Evolutionary conservation across 1,140 invertebrate genomes (phyloP), one percentile per base, ranked within the genome.

Genomic region (Drosophila sucinea): DNA sequence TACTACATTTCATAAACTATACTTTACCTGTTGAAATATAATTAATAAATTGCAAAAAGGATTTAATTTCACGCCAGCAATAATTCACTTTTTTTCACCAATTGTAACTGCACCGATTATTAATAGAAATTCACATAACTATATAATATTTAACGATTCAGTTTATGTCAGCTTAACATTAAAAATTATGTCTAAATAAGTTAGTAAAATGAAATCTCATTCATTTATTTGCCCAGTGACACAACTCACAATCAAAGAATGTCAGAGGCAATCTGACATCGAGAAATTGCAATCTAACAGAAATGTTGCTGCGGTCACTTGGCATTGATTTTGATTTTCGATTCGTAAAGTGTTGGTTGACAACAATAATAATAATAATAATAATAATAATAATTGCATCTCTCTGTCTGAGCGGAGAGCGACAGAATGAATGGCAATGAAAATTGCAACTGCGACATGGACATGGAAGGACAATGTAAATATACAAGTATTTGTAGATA

Each of bases 211-310:
- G 10, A 3, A 10, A 38, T 38, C 35, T 38, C 11, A 4, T 11
- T 3, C 35, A 11, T 30, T 30, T 30, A 30, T 41, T 11, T n/a
- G 11, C 11, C 10, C 44, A 51, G 5, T 47, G 44, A 47, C 4
- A 47, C 44, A n/a, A 2, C 35, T 38, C 7, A 25, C 3, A 47
- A 51, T 51, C 44, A 25, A n/a, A 51, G n/a, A n/a, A 25, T 51
- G 44, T 51, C 44, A 51, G 7, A 51, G 73, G 32, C 71, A 73
- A 54, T 61, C 54, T 61, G 33, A 67, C 44, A n/a, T 27, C 67
- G 75, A 75, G 73, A 67, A n/a, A 32, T 8, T 40, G 1, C 68
- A 41, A 38, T 27, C 10, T 32, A 10, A 32, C 6, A 32, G 6
- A 17, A 10, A 35, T 25, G 6, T 56, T 2, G 32, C 51, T 25